A percentile compares a stretch with the other conserved stretches of the same genome.
phyloP scores from a whole-genome alignment of 2,113 vertebrate genomes.

The Eudyptes chrysolophus region DNA sequence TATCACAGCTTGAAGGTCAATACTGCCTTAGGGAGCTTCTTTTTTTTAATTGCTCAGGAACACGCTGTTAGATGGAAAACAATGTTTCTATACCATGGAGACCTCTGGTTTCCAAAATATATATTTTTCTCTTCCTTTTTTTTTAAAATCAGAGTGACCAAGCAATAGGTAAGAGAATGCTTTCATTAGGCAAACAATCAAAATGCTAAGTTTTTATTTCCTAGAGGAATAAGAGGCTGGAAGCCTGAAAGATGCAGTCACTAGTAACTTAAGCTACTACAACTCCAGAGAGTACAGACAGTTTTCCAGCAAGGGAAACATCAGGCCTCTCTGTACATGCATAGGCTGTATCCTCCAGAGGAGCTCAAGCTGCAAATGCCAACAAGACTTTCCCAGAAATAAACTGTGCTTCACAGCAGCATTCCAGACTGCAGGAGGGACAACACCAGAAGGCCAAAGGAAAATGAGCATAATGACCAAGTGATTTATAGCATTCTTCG shows the following conservation, averaged over 20 bases:
- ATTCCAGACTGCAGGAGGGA: conserved; percentile 15
- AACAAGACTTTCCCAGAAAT: conserved; percentile 48
- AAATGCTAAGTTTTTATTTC: not conserved
- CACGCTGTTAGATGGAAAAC: not conserved
- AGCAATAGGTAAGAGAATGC: not conserved
- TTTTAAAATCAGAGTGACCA: not conserved
- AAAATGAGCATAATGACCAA: conserved; percentile 36
- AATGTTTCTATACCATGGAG: not conserved
- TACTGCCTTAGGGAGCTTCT: not conserved
- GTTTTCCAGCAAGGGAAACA: conserved; percentile 12
- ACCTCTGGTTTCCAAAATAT: not conserved
- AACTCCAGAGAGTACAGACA: not conserved
- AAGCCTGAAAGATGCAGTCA: conserved; percentile 21
- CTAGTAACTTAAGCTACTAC: not conserved
- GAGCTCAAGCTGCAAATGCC: conserved; percentile 11
- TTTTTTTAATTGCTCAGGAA: not conserved
- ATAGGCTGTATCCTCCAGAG: conserved; percentile 9
- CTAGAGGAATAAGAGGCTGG: not conserved
- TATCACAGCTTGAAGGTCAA: not conserved
- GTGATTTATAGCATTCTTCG: not conserved
- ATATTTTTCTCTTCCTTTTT: not conserved
- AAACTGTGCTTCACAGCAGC: not conserved
- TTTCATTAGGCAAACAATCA: not conserved
- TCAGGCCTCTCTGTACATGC: not conserved
- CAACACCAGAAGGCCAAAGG: conserved; percentile 26